Evolutionary conservation across 1,140 invertebrate species (phyloP), one percentile per base, ranked within the genome.

Genomic region (Drosophila subobscura): DNA sequence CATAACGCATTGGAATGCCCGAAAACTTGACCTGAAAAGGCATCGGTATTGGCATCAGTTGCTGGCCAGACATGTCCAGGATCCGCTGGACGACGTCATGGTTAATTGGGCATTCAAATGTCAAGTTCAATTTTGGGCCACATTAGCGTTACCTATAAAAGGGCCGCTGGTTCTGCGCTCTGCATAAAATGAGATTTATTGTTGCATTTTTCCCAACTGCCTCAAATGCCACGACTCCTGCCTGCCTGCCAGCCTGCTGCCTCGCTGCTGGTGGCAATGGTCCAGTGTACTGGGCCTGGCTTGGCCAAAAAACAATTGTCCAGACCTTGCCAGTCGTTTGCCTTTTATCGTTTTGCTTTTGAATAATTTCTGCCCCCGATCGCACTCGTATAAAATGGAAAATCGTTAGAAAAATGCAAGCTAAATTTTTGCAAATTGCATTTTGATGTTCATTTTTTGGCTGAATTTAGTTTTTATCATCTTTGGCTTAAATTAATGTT

Each of bases 111-210:
- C 88, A 90, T 90, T 90, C 88, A 90, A 90, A 90, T 90, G 88
- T 90, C 88, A 90, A 90, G 88, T 90, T 90, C 88, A 90, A 88
- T 90, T 90, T 88, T 88, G 86, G 88, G 83, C 81, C 79, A 90
- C 88, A 90, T 90, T 90, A 90, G 88, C 83, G 88, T 88, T 90
- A 90, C 83, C 88, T 90, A 90, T 90, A 90, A 90, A 90, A 90
- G 88, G 88, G 88, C 81, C 66, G 70, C 60, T 72, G 56, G 64
- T 58, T 61, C 57, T 79, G 79, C 55, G 58, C 77, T 70, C 66
- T 79, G 86, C 81, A 90, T 83, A 79, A 86, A 90, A 90, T 90
- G 86, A 89, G 86, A 90, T 90, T 89, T 90, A 90, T 90, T 90
- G 81, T 90, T 90, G 86, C 86, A 78, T 81, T 90, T 83, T 71